Conservation (phyloP, 2,888 invertebrate species). For the Drosophila algonquin region DNA sequence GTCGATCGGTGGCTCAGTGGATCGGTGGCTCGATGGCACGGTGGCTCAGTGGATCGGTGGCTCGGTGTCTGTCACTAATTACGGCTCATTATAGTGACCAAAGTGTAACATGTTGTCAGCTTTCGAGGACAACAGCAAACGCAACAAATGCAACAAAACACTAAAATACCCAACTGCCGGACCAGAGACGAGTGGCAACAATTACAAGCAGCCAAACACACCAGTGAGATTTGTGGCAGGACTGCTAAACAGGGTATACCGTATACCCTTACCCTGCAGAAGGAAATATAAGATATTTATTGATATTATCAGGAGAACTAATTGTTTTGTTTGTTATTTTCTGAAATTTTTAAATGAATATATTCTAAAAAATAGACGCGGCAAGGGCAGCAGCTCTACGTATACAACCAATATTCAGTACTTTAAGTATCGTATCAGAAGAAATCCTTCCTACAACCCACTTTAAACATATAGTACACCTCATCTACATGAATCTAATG, state of each 20-base stretch:
- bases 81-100: constrained; percentile 80
- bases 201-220: constrained; percentile 60
- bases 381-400: too few species aligned
- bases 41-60: constrained; percentile 47
- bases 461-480: neutral
- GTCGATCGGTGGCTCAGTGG: neutral
- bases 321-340: too few species aligned
- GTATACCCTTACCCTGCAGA: neutral
- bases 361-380: too few species aligned
- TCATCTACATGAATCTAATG: neutral
- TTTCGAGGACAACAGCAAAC: constrained; percentile 58
- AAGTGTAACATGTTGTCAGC: constrained; percentile 79
- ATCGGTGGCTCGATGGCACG: too few species aligned
- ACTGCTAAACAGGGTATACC: neutral
- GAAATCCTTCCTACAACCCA: neutral
- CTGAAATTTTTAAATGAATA: too few species aligned
- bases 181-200: constrained; percentile 57
- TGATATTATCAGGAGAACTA: too few species aligned
- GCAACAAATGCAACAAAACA: constrained; percentile 32
- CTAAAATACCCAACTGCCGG: neutral
- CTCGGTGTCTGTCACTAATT: constrained; percentile 68
- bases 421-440: neutral
- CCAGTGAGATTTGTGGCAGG: neutral
- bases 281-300: too few species aligned
- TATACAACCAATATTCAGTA: too few species aligned